Percentiles rank a stretch among this genome's conserved stretches.
These are phyloP conservation scores for Creontiades dilutus DNA, from an alignment of 2,888 invertebrate species.

Conservation along the genomic window DNA sequence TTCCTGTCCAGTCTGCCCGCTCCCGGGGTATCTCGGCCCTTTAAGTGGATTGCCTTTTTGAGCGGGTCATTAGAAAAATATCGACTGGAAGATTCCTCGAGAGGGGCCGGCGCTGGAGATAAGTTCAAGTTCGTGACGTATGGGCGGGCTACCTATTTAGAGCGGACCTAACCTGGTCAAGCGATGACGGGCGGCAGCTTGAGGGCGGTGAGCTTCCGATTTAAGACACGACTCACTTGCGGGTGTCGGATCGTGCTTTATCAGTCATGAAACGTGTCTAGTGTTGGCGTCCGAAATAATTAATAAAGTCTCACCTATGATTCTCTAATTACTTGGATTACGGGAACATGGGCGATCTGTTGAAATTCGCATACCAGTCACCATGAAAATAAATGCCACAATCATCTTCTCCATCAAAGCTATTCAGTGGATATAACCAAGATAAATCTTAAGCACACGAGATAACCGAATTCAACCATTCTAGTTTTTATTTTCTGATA, in stretches of 20 bases:
- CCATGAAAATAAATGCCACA: too few relatives aligned
- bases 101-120: background rate
- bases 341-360: too few relatives aligned
- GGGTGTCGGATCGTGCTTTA: conserved; percentile 30
- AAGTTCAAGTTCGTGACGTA: conserved; percentile 47
- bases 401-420: too few relatives aligned
- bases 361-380: too few relatives aligned
- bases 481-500: too few relatives aligned
- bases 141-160: conserved; percentile 45
- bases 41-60: conserved; percentile 52
- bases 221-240: background rate
- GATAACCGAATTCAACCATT: too few relatives aligned
- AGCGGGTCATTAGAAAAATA: conserved; percentile 49
- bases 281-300: background rate
- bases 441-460: too few relatives aligned
- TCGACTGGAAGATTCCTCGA: conserved; percentile 14
- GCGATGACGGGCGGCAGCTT: background rate
- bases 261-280: background rate
- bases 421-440: too few relatives aligned
- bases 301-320: too few relatives aligned
- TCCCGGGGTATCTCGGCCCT: conserved; percentile 18
- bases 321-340: too few relatives aligned
- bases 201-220: background rate
- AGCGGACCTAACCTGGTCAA: conserved; percentile 26
- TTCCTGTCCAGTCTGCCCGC: conserved; percentile 39